Base-by-base conservation (phyloP, 2,797 vertebrate genomes). In the Geotrypetes seraphini region DNA sequence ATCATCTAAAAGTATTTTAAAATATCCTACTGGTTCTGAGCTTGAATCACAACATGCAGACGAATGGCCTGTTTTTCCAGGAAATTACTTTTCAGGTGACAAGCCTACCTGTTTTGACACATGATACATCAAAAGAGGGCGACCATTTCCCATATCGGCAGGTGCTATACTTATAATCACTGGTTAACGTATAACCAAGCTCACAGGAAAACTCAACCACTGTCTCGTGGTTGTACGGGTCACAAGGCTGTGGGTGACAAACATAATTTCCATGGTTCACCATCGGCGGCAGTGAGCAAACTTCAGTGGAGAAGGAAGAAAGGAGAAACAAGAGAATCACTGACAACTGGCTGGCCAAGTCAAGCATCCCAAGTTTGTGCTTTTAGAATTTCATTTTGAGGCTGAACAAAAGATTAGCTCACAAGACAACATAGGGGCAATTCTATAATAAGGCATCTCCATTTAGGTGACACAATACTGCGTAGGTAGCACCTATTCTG, bases 171-270 rank as follows among this genome's bases (percentile, higher is more conserved):
- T 83, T 88, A 65, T 90, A 90, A 48, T 91, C 87, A 2, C 84
- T 87, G 53, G 75, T 78, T 51, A 90, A 74, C 50, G 78, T 73
- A 67, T 87, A 91, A 19, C 86, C 87, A 1, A 86, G 79, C 19
- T 89, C 79, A 27, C 87, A 90, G 70, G 83, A 87, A 34, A 85
- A 91, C 54, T 91, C 88, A 27, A 91, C 79, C 45, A 90, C 88
- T 0, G 87, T 91, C 6, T 86, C 85, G 0, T 89, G 86, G 46
- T 75, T 87, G 67, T 89, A 91, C 22, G 48, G 79, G 37, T 90
- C 82, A 0, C 88, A 91, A 14, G 86, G 86, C 55, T 82, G 68
- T 0, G 88, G 88, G 49, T 91, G 87, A 73, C 88, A 90, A 42
- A 84, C 60, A 48, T 88, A 88, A 55, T 88, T 84, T n/a, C 88